These are phyloP conservation scores for Graphium colonna DNA, from an alignment of 2,888 invertebrate species.

Conservation along the genomic window DNA sequence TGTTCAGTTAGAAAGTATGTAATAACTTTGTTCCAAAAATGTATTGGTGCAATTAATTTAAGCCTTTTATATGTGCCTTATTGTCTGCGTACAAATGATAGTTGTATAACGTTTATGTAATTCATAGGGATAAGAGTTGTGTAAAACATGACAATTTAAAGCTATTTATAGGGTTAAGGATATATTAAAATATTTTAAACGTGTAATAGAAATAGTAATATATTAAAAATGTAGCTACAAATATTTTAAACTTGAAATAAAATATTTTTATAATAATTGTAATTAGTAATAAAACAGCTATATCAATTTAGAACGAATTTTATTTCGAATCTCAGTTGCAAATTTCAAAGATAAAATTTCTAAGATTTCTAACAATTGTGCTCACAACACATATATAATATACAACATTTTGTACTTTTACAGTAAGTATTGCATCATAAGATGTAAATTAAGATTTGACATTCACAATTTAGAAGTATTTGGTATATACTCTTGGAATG, in stretches of 20 bases:
- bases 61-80: conserved; percentile 40
- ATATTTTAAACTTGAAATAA: conserved; percentile 2
- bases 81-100: conserved; percentile 29
- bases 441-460: conserved; percentile 2
- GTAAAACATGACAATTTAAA: conserved; percentile 44
- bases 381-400: conserved; percentile 15
- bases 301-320: conserved; percentile 2
- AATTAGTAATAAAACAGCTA: conserved; percentile 13
- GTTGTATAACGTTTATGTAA: conserved; percentile 15
- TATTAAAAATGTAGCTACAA: background rate
- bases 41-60: conserved; percentile 29
- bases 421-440: conserved; percentile 12
- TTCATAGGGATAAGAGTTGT: conserved; percentile 32
- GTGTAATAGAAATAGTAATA: too few species aligned
- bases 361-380: conserved; percentile 18
- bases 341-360: conserved; percentile 19
- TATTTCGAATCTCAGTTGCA: conserved; percentile 17
- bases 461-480: conserved; percentile 24
- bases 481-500: conserved; percentile 20
- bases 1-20: too few species aligned
- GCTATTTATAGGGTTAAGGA: conserved; percentile 15
- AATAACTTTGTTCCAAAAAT: conserved; percentile 28
- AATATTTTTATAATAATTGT: too few species aligned
- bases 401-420: conserved; percentile 18
- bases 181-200: conserved; percentile 6